Base-by-base conservation (phyloP, 2,888 invertebrate species). In the Harpalus rufipes region DNA sequence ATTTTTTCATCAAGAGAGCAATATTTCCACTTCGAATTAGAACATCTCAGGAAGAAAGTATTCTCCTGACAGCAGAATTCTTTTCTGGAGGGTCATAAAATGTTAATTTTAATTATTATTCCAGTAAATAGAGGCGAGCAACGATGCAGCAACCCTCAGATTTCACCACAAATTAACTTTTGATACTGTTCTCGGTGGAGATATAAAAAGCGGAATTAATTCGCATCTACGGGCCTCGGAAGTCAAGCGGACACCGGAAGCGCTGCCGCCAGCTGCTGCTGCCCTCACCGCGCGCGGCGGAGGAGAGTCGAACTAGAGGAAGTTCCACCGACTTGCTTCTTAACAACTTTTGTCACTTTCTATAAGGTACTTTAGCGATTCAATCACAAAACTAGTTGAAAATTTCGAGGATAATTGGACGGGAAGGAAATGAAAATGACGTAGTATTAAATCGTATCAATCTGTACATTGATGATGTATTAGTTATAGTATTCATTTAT, bases 81-180 rank as follows among this genome's bases (percentile, higher is more conserved):
- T 78, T 80, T 39, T 80, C 32, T 41, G n/a, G 21, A 80, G 61
- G 41, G 63, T 41, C 14, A 81, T 81, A 81, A 81, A 81, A 81
- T 81, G 81, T 81, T 68, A 81, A 81, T 81, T 81, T 81, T 81
- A 81, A 81, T 81, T 81, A 81, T 81, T 68, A 81, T 81, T 81
- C 72, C 32, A 68, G 81, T 81, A 81, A 81, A 81, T 81, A 81
- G 81, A 68, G 72, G 51, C 68, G 56, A 68, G 65, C 18, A 65
- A n/a, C n/a, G 65, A 21, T 51, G 32, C 72, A 81, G 81, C 56
- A 68, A 89, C 89, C 88, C 90, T 90, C 89, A 90, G 90, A 90
- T 90, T 91, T 90, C 89, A 90, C 91, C 91, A 90, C 91, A 91
- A 91, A 91, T 91, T 91, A 91, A 91, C 91, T 91, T 91, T 89